phyloP scores from a whole-genome alignment of 2,797 vertebrate species.

The Hoplostethus mediterraneus region DNA sequence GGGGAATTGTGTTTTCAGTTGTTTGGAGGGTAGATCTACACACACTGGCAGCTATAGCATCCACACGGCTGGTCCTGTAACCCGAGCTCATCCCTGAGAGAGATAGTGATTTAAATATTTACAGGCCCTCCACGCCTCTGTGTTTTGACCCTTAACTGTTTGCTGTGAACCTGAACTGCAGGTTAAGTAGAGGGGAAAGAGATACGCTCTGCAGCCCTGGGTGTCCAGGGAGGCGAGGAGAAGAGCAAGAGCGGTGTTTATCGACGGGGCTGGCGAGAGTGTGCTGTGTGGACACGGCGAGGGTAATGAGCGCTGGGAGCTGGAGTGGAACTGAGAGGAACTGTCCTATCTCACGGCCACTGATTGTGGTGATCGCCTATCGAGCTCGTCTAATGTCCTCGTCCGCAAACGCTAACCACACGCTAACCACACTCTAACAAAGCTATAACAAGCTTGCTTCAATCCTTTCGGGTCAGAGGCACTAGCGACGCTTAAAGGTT shows the following conservation, averaged over 20 bases:
- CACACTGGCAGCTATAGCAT: conserved; percentile 75
- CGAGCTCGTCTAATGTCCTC: conserved; percentile 94
- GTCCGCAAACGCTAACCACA: conserved; percentile 77
- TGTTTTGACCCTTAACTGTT: conserved; percentile 96
- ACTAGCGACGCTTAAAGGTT: conserved; percentile 16
- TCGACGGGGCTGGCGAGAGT: conserved; percentile 95
- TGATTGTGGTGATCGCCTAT: conserved; percentile 95
- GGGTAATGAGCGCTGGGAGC: conserved; percentile 99
- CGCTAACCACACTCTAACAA: conserved; percentile 77
- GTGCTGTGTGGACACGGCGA: conserved; percentile 80
- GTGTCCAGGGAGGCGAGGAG: conserved; percentile 83
- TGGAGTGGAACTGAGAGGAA: conserved; percentile 99
- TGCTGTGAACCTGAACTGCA: conserved; percentile 92
- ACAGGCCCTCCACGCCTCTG: conserved; percentile 88
- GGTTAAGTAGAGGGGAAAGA: conserved; percentile 98
- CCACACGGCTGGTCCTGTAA: conserved; percentile 81
- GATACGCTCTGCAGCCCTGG: conserved; percentile 88
- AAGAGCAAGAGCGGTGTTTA: conserved; percentile 95
- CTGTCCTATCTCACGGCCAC: conserved; percentile 97
- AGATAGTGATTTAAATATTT: conserved; percentile 90
- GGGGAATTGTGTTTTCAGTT: conserved; percentile 62
- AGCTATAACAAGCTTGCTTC: conserved; percentile 72
- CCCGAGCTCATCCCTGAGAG: conserved; percentile 84
- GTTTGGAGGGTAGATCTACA: conserved; percentile 66
- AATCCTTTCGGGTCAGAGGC: conserved; percentile 55